Evolutionary conservation across 2,888 invertebrate genomes (phyloP), one percentile per base, ranked within the genome.

Genomic region (Pachycephus smyrnensis): DNA sequence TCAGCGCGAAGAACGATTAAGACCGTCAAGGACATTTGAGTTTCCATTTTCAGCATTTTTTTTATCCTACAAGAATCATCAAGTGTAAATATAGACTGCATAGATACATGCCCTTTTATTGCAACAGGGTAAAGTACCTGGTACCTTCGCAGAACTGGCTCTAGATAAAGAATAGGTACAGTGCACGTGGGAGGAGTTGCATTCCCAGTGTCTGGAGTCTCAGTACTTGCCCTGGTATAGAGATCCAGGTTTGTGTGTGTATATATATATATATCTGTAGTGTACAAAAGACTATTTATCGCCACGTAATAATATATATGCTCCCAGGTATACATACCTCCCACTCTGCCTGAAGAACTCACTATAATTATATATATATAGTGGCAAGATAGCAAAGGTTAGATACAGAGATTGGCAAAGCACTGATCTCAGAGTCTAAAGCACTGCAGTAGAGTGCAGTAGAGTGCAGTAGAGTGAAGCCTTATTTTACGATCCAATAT

Each of bases 301-400:
- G 55, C 23, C 55, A 55, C 55, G 55, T 55, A 55, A 55, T 55
- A 55, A 55, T 55, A 55, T 55, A 55, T 55, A 55, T 23, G 23
- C 23, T 23, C 15, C 9, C 23, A 23, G 9, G 55, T 55, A 55
- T 31, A 23, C 15, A 30, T 15, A 71, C 3, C 71, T 71, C 31
- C 31, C 31, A 71, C 31, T 6, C 71, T 71, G 30, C 23, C 55
- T 55, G 55, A 23, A 32, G 11, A 31, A 71, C 30, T 30, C 11
- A 32, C 32, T 30, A 30, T 40, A 40, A 32, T 15, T 30, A 30
- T 40, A 40, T 6, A 23, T 23, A 23, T 55, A 55, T 55, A 55
- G 33, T 33, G 33, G 33, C 79, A 81, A 80, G 82, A 87, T 85
- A 86, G 82, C 82, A 88, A 88, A 88, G 87, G 87, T 88, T 83